These are phyloP conservation scores for Galerucella pusilla DNA, from an alignment of 2,888 invertebrate species.

Conservation along the genomic window DNA sequence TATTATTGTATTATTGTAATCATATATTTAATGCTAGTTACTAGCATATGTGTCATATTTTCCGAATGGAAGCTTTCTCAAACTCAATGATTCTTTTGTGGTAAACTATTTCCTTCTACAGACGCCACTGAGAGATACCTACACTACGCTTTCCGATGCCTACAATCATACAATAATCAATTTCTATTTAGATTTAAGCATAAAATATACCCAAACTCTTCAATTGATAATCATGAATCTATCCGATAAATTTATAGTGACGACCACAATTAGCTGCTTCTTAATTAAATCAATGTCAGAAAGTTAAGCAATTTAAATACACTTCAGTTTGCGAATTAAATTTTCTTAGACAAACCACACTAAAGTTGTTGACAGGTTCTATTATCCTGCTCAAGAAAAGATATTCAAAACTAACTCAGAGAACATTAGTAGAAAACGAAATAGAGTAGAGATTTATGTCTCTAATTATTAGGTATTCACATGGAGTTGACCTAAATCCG, in stretches of 20 bases:
- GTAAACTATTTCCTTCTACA: no score
- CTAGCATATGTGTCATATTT: no score
- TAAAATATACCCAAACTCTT: no score
- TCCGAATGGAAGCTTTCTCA: no score
- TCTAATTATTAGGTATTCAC: slow-evolving; percentile 28
- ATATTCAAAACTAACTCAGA: slow-evolving; percentile 4
- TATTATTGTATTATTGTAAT: no score
- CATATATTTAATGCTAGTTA: no score
- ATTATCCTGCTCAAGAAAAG: neutral
- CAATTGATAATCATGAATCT: no score
- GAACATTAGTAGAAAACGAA: slow-evolving; percentile 17
- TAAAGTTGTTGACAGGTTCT: slow-evolving; percentile 2
- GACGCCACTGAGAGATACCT: no score
- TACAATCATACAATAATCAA: no score
- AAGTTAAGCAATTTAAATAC: neutral
- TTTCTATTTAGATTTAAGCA: no score
- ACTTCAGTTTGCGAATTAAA: neutral
- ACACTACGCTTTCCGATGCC: no score
- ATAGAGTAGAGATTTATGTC: slow-evolving; percentile 22
- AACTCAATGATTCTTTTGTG: no score
- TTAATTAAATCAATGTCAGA: neutral
- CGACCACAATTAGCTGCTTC: neutral
- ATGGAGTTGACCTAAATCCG: slow-evolving; percentile 25
- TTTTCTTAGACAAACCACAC: neutral
- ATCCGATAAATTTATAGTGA: neutral